Conservation (phyloP, 2,888 invertebrate species). For the Calameuta pallipes region DNA sequence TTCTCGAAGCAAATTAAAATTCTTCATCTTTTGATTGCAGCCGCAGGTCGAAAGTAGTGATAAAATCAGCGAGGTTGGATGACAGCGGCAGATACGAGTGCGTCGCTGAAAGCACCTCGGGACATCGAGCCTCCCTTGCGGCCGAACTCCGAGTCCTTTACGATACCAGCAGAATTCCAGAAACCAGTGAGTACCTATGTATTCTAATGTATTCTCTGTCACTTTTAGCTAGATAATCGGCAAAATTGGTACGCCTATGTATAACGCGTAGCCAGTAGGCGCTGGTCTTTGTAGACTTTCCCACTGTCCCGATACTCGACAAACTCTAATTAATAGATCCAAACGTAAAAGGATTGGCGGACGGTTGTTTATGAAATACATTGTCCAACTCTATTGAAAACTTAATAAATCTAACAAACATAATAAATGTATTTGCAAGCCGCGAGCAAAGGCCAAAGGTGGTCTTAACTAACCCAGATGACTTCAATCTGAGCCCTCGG, state of each 20-base stretch:
- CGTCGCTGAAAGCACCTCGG: conserved; percentile 78
- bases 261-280: neutral
- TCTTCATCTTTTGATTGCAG: conserved; percentile 67
- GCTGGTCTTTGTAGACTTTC: conserved; percentile 45
- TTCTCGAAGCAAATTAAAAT: too few species aligned
- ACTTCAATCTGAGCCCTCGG: too few species aligned
- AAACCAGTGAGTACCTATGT: conserved; percentile 67
- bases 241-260: neutral
- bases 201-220: neutral
- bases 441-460: too few species aligned
- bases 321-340: conserved; percentile 47
- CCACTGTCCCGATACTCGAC: conserved; percentile 42
- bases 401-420: too few species aligned
- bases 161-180: conserved; percentile 67
- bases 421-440: too few species aligned
- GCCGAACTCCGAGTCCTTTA: conserved; percentile 68
- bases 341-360: neutral
- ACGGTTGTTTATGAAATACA: neutral
- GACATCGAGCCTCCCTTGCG: conserved; percentile 70
- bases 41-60: conserved; percentile 86
- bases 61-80: conserved; percentile 78
- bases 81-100: conserved; percentile 87
- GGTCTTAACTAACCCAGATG: too few species aligned
- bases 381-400: too few species aligned
- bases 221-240: neutral